Evolutionary conservation across 1,140 invertebrate species (phyloP).

Genomic region (Lasioglossum baleicum): DNA sequence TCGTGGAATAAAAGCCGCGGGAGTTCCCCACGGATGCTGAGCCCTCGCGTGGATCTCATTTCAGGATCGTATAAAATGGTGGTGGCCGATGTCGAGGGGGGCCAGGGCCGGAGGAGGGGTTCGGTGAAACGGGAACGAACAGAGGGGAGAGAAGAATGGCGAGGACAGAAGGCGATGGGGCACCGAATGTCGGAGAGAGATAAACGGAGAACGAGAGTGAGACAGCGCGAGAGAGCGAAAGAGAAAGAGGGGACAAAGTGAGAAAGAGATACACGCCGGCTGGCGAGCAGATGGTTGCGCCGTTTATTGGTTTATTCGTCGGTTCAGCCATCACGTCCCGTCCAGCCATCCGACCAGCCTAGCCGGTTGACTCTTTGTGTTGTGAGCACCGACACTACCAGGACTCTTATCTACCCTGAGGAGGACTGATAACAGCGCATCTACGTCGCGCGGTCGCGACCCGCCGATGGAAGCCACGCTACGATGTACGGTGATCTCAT

Average conservation of each 20-base stretch:
- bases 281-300: slow-evolving; percentile 79
- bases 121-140: slow-evolving; percentile 45
- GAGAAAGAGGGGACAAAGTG: slow-evolving; percentile 19
- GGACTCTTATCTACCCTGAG: slow-evolving; percentile 21
- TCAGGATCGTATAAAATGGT: slow-evolving; percentile 76
- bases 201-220: slow-evolving; percentile 27
- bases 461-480: background rate
- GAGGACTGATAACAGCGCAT: background rate
- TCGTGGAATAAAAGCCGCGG: slow-evolving; percentile 51
- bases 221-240: slow-evolving; percentile 45
- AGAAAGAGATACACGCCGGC: slow-evolving; percentile 76
- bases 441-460: background rate
- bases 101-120: slow-evolving; percentile 17
- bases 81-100: background rate
- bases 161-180: slow-evolving; percentile 36
- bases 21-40: slow-evolving; percentile 54
- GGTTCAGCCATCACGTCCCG: slow-evolving; percentile 71
- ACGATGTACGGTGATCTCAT: background rate
- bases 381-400: slow-evolving; percentile 28
- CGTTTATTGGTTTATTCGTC: slow-evolving; percentile 80
- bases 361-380: slow-evolving; percentile 67
- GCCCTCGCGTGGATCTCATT: slow-evolving; percentile 74
- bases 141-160: slow-evolving; percentile 53
- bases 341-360: slow-evolving; percentile 59
- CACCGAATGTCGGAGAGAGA: background rate